Conservation (phyloP, 2,888 invertebrate species). For the Amblyteles armatorius region DNA sequence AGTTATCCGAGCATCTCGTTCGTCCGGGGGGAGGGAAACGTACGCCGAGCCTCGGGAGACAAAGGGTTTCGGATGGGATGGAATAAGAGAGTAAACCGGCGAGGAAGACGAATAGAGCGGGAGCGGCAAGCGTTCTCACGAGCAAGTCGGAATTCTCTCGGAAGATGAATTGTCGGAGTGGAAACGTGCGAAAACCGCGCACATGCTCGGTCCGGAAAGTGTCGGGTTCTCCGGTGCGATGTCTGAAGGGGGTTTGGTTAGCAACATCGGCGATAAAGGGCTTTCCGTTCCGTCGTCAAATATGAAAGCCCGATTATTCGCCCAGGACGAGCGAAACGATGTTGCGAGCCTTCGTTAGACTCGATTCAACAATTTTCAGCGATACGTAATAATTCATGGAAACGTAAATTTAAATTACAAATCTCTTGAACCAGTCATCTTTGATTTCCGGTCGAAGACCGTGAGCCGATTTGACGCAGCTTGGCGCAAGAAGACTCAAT, state of each 20-base stretch:
- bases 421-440: background rate
- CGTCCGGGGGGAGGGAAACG: constrained; percentile 4
- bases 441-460: background rate
- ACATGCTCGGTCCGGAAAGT: constrained; percentile 21
- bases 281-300: constrained; percentile 71
- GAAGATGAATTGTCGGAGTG: constrained; percentile 55
- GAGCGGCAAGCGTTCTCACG: constrained; percentile 23
- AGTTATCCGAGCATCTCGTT: constrained; percentile 18
- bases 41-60: constrained; percentile 19
- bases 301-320: constrained; percentile 69
- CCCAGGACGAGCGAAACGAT: background rate
- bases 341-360: background rate
- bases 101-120: constrained; percentile 57
- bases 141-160: constrained; percentile 50
- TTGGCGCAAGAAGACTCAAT: no score
- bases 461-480: background rate
- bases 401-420: background rate
- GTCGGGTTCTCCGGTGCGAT: constrained; percentile 6
- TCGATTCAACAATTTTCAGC: background rate
- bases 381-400: background rate
- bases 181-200: constrained; percentile 58
- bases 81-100: constrained; percentile 12
- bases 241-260: background rate
- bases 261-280: constrained; percentile 11
- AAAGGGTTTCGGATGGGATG: constrained; percentile 18